These are phyloP conservation scores for Protobothrops flavoviridis DNA, from an alignment of 2,113 vertebrate species.

Conservation along the genomic window DNA sequence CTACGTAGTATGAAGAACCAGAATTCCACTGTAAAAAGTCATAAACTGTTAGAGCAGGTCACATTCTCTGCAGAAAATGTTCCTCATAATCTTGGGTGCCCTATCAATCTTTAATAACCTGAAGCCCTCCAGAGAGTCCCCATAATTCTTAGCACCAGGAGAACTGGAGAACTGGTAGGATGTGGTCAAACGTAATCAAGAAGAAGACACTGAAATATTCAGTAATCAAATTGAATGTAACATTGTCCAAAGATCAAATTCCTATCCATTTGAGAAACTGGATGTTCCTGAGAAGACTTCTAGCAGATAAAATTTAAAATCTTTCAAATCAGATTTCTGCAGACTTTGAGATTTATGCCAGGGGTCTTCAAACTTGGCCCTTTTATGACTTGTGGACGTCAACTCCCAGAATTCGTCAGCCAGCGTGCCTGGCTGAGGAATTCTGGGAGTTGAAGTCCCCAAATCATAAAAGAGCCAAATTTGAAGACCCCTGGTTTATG, in stretches of 20 bases:
- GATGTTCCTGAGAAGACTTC: not conserved
- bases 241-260: not conserved
- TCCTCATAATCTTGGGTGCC: not conserved
- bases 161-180: too few species aligned
- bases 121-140: not conserved
- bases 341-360: not conserved
- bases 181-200: too few species aligned
- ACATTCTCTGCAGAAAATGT: not conserved
- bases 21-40: conserved; percentile 44
- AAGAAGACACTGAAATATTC: not conserved
- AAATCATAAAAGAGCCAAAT: too few species aligned
- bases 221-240: not conserved
- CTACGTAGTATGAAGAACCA: conserved; percentile 56
- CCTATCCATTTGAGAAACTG: not conserved
- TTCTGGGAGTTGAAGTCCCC: too few species aligned
- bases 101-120: not conserved
- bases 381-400: too few species aligned
- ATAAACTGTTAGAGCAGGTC: conserved; percentile 13
- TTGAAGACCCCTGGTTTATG: too few species aligned
- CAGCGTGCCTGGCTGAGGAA: too few species aligned
- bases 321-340: not conserved
- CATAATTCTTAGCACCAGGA: not conserved
- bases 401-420: too few species aligned
- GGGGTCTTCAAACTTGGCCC: too few species aligned
- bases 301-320: not conserved